Percentiles rank a stretch among this genome's conserved stretches.
phyloP scores from a whole-genome alignment of 2,888 invertebrate species.

The Cataglyphis altisquamis region DNA sequence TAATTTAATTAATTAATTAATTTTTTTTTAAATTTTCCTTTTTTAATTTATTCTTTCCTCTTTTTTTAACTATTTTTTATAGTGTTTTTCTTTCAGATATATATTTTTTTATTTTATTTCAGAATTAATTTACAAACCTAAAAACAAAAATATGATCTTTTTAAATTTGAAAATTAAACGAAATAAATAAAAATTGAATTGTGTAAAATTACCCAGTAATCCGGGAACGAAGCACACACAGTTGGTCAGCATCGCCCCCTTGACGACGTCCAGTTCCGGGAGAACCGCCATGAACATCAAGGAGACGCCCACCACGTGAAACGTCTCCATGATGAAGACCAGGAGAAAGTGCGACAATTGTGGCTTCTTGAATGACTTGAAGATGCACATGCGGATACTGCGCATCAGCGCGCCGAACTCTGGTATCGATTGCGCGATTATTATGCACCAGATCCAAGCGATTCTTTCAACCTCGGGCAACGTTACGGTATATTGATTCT shows the following conservation, averaged over 20 bases:
- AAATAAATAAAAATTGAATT: neutral
- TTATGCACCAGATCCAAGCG: conserved; percentile 97
- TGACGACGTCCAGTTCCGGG: conserved; percentile 97
- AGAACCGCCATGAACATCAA: conserved; percentile 95
- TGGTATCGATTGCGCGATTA: conserved; percentile 95
- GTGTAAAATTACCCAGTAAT: conserved; percentile 87
- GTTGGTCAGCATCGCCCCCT: conserved; percentile 98
- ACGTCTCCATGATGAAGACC: conserved; percentile 94
- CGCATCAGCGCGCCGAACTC: conserved; percentile 95
- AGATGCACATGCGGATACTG: conserved; percentile 95
- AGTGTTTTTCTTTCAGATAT: neutral
- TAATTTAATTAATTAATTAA: neutral
- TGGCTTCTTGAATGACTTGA: conserved; percentile 94
- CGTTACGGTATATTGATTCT: conserved; percentile 93
- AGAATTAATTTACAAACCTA: neutral
- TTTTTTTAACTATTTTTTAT: neutral
- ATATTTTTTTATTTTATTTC: neutral
- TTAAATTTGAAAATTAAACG: neutral
- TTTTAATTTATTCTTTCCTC: neutral
- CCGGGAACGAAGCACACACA: conserved; percentile 97
- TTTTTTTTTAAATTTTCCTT: neutral
- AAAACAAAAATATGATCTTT: neutral
- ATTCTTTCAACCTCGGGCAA: conserved; percentile 95
- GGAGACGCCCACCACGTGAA: conserved; percentile 95
- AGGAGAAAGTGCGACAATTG: conserved; percentile 89